A percentile compares a stretch with the other conserved stretches of the same genome.
Evolutionary conservation across 2,888 invertebrate species (phyloP).

Genomic region (Lydus trimaculatus): DNA sequence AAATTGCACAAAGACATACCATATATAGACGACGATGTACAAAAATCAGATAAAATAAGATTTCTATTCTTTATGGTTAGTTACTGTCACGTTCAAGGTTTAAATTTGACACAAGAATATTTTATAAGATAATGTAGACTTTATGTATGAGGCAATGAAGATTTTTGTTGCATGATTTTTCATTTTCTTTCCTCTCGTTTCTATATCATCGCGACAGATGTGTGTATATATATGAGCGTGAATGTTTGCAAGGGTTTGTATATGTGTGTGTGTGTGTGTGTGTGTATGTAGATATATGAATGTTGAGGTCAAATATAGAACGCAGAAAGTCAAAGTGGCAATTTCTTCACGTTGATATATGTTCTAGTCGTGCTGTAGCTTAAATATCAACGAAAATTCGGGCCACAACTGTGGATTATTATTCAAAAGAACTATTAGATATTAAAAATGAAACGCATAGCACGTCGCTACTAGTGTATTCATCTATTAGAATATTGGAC

Average conservation of each 20-base stretch:
- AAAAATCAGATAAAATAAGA: background rate
- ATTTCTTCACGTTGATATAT: constrained; percentile 21
- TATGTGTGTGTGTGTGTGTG: background rate
- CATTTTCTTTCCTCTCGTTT: background rate
- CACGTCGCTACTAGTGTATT: background rate
- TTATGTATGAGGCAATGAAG: constrained; percentile 21
- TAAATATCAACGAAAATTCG: constrained; percentile 18
- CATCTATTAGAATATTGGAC: background rate
- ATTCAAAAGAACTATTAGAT: constrained; percentile 19
- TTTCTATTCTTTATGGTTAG: constrained; percentile 18
- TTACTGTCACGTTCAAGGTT: constrained; percentile 22
- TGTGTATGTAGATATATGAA: background rate
- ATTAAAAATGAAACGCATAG: constrained; percentile 10
- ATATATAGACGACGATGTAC: constrained; percentile 1
- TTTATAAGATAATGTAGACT: constrained; percentile 20
- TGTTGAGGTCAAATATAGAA: constrained; percentile 7
- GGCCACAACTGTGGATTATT: constrained; percentile 19
- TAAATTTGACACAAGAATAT: constrained; percentile 26
- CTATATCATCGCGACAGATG: background rate
- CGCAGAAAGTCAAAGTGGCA: constrained; percentile 24
- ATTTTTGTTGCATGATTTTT: background rate
- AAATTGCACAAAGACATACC: constrained; percentile 24
- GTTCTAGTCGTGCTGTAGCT: constrained; percentile 19
- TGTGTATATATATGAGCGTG: background rate
- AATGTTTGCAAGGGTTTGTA: no score